Evolutionary conservation across 2,113 vertebrate species (phyloP).

Genomic region (Formicarius rufipectus): DNA sequence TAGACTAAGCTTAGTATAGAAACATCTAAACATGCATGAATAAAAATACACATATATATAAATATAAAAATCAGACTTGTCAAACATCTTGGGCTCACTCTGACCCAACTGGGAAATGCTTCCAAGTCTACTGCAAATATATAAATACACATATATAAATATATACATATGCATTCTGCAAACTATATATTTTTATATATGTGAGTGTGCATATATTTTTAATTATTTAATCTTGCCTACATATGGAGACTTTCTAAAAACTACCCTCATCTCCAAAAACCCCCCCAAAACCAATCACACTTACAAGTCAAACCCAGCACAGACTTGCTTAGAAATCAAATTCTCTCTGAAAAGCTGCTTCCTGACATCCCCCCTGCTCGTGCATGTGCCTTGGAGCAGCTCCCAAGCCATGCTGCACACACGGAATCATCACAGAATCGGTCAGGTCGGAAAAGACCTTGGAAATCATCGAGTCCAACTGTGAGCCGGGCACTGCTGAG

Average conservation of each 20-base stretch:
- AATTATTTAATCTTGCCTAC: not conserved
- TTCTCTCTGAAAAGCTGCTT: not conserved
- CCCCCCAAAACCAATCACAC: not conserved
- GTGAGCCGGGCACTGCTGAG: not conserved
- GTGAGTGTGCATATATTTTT: not conserved
- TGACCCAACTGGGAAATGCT: not conserved
- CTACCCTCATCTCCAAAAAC: not conserved
- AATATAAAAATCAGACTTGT: not conserved
- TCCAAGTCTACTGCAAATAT: not conserved
- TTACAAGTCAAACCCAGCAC: not conserved
- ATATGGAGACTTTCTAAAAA: not conserved
- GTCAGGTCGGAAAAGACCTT: not conserved
- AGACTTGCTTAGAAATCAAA: not conserved
- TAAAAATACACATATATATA: not conserved
- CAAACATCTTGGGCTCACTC: not conserved
- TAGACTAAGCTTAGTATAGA: not conserved
- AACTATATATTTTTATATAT: not conserved
- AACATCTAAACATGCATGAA: not conserved
- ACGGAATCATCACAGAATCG: not conserved
- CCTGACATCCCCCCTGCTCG: not conserved
- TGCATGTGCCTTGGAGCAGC: not conserved
- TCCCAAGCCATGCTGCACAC: not conserved
- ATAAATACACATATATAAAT: not conserved
- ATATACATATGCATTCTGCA: not conserved
- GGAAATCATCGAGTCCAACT: not conserved